Conservation (phyloP, 2,113 vertebrate species). For the Myiozetetes cayanensis region DNA sequence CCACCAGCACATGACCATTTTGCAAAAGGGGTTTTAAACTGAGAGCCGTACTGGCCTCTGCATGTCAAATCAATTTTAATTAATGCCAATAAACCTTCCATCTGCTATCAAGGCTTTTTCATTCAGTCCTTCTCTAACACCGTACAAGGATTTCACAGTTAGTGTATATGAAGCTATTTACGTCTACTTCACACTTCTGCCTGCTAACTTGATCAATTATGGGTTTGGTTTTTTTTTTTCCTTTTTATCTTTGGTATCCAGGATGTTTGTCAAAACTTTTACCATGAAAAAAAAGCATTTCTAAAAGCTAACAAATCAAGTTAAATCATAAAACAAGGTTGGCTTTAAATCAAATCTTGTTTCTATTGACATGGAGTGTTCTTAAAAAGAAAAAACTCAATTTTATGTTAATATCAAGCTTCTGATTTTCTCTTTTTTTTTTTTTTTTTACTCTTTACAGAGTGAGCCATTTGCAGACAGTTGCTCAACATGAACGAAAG, state of each 20-base stretch:
- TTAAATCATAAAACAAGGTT: not conserved
- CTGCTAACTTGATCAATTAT: not conserved
- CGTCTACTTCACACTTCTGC: not conserved
- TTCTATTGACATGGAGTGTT: not conserved
- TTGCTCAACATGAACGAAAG: not conserved
- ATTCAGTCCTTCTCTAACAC: not conserved
- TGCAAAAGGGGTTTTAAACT: constrained; percentile 47
- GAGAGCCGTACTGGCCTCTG: constrained; percentile 19
- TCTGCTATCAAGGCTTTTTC: constrained; percentile 57
- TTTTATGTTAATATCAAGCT: not conserved
- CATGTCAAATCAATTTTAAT: constrained; percentile 74
- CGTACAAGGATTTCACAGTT: not conserved
- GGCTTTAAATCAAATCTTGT: not conserved
- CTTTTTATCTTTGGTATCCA: not conserved
- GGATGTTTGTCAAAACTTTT: not conserved
- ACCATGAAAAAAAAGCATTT: not conserved
- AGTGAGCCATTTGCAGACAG: not conserved
- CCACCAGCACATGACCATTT: constrained; percentile 43
- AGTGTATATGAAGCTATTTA: not conserved
- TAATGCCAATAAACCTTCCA: constrained; percentile 70
- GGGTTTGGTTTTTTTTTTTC: not conserved
- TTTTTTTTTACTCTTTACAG: constrained; percentile 45
- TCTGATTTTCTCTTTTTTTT: not conserved
- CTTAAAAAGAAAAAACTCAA: not conserved
- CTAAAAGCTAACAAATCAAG: not conserved